Conservation (phyloP, 2,888 invertebrate species). For the Noctuana brunneofusca region DNA sequence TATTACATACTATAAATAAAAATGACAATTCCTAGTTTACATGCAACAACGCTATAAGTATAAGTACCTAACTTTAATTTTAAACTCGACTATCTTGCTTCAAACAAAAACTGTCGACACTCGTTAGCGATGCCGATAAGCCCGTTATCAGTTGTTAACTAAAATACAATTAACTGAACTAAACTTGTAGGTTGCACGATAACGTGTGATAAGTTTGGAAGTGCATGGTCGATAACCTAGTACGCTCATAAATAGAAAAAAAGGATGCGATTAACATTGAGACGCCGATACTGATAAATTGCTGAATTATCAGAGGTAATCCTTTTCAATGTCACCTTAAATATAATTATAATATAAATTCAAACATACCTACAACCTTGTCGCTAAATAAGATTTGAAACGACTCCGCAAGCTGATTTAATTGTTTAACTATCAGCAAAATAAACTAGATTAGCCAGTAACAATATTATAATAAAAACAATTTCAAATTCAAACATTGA, state of each 20-base stretch:
- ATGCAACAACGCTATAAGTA: no score
- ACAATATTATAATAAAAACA: no score
- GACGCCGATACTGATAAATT: background rate
- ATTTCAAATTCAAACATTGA: no score
- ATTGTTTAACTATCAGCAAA: no score
- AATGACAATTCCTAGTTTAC: no score
- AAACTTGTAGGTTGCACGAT: background rate
- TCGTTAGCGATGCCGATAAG: background rate
- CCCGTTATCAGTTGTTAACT: background rate
- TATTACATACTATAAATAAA: no score
- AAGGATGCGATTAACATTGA: constrained; percentile 7
- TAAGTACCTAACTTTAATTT: background rate
- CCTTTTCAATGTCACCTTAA: background rate
- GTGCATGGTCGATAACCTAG: background rate
- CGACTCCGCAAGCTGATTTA: background rate
- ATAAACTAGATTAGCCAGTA: no score
- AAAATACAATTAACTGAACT: background rate
- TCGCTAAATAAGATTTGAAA: background rate
- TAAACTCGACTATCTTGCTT: background rate
- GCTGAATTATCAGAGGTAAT: background rate
- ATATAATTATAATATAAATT: no score
- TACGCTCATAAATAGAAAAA: background rate
- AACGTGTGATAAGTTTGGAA: background rate
- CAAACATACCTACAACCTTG: background rate
- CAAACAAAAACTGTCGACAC: background rate